These are phyloP conservation scores for Platysteira castanea DNA, from an alignment of 2,113 vertebrate genomes.

Conservation along the genomic window DNA sequence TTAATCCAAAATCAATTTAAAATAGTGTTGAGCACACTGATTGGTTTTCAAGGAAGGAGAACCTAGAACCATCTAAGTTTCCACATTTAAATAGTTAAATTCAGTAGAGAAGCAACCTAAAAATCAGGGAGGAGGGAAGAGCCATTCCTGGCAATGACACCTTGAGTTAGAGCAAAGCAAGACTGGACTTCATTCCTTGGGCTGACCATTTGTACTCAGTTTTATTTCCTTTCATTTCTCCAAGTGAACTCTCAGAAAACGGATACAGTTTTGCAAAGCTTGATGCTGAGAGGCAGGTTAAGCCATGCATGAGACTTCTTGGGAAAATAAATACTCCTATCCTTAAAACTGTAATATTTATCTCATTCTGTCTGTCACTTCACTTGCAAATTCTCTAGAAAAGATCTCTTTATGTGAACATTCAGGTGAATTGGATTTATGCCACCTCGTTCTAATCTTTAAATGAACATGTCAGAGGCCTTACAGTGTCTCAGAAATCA, in stretches of 20 bases:
- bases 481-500: conserved; percentile 61
- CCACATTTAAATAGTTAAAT: neutral
- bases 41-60: neutral
- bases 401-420: conserved; percentile 48
- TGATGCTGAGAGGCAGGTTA: conserved; percentile 54
- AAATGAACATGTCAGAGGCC: conserved; percentile 67
- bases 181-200: conserved; percentile 26
- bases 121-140: conserved; percentile 1
- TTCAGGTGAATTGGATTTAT: conserved; percentile 67
- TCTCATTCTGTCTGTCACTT: conserved; percentile 63
- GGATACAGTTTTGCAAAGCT: conserved; percentile 38
- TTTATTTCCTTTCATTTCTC: conserved; percentile 51
- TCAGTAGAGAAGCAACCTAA: neutral
- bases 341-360: conserved; percentile 67
- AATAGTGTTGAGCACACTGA: accelerated
- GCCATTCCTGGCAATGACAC: neutral
- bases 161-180: conserved; percentile 9
- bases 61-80: neutral
- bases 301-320: conserved; percentile 61
- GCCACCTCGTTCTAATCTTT: conserved; percentile 44
- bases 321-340: conserved; percentile 55
- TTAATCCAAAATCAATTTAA: neutral
- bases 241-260: conserved; percentile 13
- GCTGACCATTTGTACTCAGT: neutral
- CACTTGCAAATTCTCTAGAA: conserved; percentile 41